Conservation (phyloP, 2,888 invertebrate genomes). For the Gibbula magus region DNA sequence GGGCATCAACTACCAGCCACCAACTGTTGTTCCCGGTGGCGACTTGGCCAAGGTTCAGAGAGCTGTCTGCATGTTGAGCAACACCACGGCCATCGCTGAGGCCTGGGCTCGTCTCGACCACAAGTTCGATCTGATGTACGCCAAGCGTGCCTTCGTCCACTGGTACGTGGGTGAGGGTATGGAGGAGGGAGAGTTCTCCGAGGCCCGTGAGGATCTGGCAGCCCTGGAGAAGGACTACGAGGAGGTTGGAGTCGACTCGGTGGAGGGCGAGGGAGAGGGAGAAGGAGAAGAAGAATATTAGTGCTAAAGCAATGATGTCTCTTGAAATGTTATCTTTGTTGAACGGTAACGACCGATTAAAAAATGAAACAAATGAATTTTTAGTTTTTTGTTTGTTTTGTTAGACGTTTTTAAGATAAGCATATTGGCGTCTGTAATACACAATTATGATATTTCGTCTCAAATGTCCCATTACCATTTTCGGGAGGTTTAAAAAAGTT, state of each 20-base stretch:
- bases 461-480: too few relatives aligned
- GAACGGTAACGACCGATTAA: too few relatives aligned
- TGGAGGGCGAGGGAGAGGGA: too few relatives aligned
- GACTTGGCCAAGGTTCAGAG: constrained; percentile 81
- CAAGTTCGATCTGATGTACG: constrained; percentile 67
- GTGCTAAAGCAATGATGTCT: too few relatives aligned
- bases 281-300: too few relatives aligned
- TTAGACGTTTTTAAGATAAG: too few relatives aligned
- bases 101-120: constrained; percentile 75
- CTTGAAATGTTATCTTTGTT: too few relatives aligned
- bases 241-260: constrained; percentile 62
- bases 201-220: constrained; percentile 66
- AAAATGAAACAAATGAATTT: too few relatives aligned
- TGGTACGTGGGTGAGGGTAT: constrained; percentile 72
- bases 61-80: constrained; percentile 76
- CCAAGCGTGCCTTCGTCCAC: constrained; percentile 64
- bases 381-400: too few relatives aligned
- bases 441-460: too few relatives aligned
- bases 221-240: constrained; percentile 65
- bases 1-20: constrained; percentile 87
- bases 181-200: constrained; percentile 63
- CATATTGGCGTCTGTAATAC: too few relatives aligned
- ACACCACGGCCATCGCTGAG: constrained; percentile 76
- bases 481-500: too few relatives aligned
- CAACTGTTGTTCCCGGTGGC: constrained; percentile 90